These are phyloP conservation scores for Troides helena DNA, from an alignment of 2,888 invertebrate species.

Conservation along the genomic window DNA sequence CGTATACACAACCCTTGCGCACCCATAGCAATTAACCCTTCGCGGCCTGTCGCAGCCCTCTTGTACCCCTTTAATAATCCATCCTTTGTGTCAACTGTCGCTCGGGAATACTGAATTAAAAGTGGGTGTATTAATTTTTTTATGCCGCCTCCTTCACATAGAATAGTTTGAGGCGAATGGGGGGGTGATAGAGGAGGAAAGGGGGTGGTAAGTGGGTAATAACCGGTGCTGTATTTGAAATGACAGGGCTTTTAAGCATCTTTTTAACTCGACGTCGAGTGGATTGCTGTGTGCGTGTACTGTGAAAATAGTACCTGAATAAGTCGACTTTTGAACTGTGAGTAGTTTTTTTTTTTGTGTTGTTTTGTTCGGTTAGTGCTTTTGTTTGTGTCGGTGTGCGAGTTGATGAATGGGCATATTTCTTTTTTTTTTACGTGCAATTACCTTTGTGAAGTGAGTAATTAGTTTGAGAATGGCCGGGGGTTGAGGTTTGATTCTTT, in stretches of 20 bases:
- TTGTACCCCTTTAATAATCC: conserved; percentile 69
- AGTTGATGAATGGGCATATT: background rate
- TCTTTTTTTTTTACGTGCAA: background rate
- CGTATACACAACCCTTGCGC: conserved; percentile 46
- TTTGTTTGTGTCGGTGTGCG: conserved; percentile 15
- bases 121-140: conserved; percentile 69
- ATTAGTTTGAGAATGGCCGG: background rate
- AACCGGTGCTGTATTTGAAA: conserved; percentile 50
- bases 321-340: conserved; percentile 37
- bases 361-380: conserved; percentile 15
- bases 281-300: conserved; percentile 37
- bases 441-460: background rate
- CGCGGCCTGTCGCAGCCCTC: conserved; percentile 66
- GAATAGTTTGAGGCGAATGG: conserved; percentile 43
- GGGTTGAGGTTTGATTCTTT: too few relatives aligned
- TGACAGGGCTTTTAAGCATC: conserved; percentile 64
- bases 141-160: conserved; percentile 47
- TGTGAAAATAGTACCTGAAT: conserved; percentile 28
- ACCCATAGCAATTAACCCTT: conserved; percentile 76
- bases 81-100: conserved; percentile 77
- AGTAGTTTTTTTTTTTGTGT: conserved; percentile 31
- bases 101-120: conserved; percentile 63
- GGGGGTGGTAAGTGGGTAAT: conserved; percentile 67
- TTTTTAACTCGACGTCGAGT: conserved; percentile 45
- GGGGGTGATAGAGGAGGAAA: conserved; percentile 28